Conservation (phyloP, 2,888 invertebrate genomes). For the Nematopogon swammerdamellus region DNA sequence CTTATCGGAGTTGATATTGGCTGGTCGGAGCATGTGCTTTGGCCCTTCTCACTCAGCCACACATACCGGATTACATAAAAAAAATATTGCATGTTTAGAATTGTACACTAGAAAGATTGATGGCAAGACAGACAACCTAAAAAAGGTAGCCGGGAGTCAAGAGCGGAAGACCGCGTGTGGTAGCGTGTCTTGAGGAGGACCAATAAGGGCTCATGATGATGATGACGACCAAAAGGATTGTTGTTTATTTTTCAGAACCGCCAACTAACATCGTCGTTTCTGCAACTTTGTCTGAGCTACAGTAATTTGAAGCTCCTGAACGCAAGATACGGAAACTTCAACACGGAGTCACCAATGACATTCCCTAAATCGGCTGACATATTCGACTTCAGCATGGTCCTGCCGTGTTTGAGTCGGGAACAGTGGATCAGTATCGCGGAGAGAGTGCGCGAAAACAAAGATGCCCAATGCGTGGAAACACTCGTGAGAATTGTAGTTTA, state of each 20-base stretch:
- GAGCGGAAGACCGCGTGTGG: no score
- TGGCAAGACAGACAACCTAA: no score
- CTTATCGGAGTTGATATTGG: no score
- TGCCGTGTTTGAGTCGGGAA: slow-evolving; percentile 28
- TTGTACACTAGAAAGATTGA: no score
- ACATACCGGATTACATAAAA: no score
- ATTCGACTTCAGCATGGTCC: slow-evolving; percentile 26
- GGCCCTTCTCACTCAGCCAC: no score
- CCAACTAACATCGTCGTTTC: slow-evolving; percentile 24
- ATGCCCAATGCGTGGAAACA: slow-evolving; percentile 12
- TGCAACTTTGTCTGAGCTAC: slow-evolving; percentile 29
- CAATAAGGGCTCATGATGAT: no score
- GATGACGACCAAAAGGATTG: no score
- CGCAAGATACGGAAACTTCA: slow-evolving; percentile 34
- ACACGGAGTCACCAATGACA: slow-evolving; percentile 16
- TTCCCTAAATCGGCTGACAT: slow-evolving; percentile 16
- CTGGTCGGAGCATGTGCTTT: no score
- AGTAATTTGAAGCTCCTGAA: slow-evolving; percentile 37
- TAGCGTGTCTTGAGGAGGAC: no score
- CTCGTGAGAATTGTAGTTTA: slow-evolving; percentile 26
- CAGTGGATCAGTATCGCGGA: slow-evolving; percentile 28
- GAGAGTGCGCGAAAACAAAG: slow-evolving; percentile 21
- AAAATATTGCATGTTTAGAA: no score
- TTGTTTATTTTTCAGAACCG: slow-evolving; percentile 27
- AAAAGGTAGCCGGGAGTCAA: no score